Conservation (phyloP, 2,797 vertebrate genomes). For the Halcyon smyrnensis region DNA sequence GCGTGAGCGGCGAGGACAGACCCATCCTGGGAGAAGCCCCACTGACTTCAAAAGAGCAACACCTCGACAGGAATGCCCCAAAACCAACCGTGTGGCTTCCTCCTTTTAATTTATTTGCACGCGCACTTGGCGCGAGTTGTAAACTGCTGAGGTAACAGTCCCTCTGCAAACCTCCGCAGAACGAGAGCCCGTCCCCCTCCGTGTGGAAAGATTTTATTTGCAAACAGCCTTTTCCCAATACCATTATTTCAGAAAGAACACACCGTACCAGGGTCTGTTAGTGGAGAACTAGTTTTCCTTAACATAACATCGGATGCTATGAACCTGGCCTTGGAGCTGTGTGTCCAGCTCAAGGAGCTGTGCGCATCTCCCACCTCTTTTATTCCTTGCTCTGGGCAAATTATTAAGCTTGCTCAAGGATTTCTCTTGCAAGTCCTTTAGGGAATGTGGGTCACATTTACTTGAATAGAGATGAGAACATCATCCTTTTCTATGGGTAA, state of each 20-base stretch:
- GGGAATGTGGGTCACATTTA: background rate
- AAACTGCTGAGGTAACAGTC: conserved; percentile 33
- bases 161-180: background rate
- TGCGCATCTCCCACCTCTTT: background rate
- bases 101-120: background rate
- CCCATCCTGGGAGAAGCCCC: conserved; percentile 24
- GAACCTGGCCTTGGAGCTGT: background rate
- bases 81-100: background rate
- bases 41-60: conserved; percentile 21
- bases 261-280: rapidly evolving
- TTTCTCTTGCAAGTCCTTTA: background rate
- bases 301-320: rapidly evolving
- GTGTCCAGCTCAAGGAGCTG: background rate
- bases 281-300: background rate
- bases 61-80: background rate
- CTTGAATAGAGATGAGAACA: background rate
- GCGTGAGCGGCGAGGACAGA: background rate
- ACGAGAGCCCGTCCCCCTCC: rapidly evolving
- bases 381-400: conserved; percentile 22
- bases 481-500: background rate
- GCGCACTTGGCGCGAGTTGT: rapidly evolving
- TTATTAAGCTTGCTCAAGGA: background rate
- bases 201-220: background rate
- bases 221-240: background rate
- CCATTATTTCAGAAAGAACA: background rate